A percentile compares a stretch with the other conserved stretches of the same genome.
phyloP scores from a whole-genome alignment of 2,797 vertebrate genomes.

The Lophius americanus region DNA sequence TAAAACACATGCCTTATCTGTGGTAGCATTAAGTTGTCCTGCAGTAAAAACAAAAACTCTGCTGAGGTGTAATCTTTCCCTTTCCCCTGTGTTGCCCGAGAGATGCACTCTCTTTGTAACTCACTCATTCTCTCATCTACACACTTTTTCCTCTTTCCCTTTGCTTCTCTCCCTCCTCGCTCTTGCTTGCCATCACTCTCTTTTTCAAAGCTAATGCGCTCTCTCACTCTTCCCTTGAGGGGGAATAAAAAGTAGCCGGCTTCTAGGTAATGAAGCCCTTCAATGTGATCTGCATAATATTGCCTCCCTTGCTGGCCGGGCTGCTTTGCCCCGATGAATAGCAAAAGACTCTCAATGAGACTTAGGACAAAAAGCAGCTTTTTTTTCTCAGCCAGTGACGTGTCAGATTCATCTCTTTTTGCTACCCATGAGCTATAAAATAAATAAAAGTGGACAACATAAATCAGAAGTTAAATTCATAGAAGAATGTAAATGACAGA shows the following conservation, averaged over 20 bases:
- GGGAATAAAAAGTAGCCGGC: constrained; percentile 71
- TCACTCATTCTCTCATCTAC: constrained; percentile 24
- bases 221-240: constrained; percentile 66
- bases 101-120: constrained; percentile 46
- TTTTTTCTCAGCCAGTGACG: constrained; percentile 39
- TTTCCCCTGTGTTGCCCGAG: constrained; percentile 25
- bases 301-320: constrained; percentile 58
- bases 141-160: constrained; percentile 19
- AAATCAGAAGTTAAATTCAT: constrained; percentile 62
- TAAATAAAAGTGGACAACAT: constrained; percentile 35
- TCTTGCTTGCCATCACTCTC: constrained; percentile 34
- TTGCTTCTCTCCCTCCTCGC: constrained; percentile 9
- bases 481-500: constrained; percentile 66
- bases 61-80: constrained; percentile 67
- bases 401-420: constrained; percentile 42
- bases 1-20: constrained; percentile 11
- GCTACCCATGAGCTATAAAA: constrained; percentile 32
- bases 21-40: constrained; percentile 40
- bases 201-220: constrained; percentile 63
- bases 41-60: constrained; percentile 45
- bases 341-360: constrained; percentile 70
- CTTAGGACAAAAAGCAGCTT: constrained; percentile 63
- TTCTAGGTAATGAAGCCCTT: constrained; percentile 80
- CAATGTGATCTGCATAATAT: constrained; percentile 78
- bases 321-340: constrained; percentile 59